phyloP scores from a whole-genome alignment of 2,113 vertebrate species.

The Datnioides undecimradiatus region DNA sequence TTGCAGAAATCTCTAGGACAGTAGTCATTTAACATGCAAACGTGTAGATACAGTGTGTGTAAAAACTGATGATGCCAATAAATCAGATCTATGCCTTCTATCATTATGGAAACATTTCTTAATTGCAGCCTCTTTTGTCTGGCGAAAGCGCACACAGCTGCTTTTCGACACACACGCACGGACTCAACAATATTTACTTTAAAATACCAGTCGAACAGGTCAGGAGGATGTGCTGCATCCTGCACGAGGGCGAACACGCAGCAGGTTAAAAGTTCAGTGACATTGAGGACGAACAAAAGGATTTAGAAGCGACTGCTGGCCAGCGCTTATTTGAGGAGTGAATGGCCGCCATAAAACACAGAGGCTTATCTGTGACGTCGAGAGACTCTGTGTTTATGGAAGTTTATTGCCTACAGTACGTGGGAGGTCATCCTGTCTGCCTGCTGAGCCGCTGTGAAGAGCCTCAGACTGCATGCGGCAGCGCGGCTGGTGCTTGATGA shows the following conservation, averaged over 20 bases:
- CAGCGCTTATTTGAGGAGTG: slow-evolving; percentile 28
- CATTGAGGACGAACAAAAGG: slow-evolving; percentile 29
- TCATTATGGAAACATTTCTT: neutral
- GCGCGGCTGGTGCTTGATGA: neutral
- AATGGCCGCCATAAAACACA: slow-evolving; percentile 27
- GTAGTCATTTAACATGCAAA: slow-evolving; percentile 19
- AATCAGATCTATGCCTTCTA: slow-evolving; percentile 63
- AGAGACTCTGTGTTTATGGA: slow-evolving; percentile 10
- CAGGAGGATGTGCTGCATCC: neutral
- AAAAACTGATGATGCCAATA: slow-evolving; percentile 60
- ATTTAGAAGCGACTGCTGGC: neutral
- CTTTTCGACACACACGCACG: neutral
- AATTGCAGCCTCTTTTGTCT: neutral
- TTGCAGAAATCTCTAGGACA: neutral
- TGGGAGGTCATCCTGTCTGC: neutral
- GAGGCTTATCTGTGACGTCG: neutral
- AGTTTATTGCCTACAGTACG: slow-evolving; percentile 1
- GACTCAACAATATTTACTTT: neutral
- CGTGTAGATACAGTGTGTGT: slow-evolving; percentile 29
- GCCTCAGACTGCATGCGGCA: neutral
- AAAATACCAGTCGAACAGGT: neutral
- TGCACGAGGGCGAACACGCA: neutral
- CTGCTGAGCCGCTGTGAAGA: neutral
- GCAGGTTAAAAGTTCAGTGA: slow-evolving; percentile 31
- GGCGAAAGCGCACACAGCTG: too few species aligned